A percentile compares a stretch with the other conserved stretches of the same genome.
Conservation (phyloP, 2,113 vertebrate genomes). For the Nothoprocta perdicaria region DNA sequence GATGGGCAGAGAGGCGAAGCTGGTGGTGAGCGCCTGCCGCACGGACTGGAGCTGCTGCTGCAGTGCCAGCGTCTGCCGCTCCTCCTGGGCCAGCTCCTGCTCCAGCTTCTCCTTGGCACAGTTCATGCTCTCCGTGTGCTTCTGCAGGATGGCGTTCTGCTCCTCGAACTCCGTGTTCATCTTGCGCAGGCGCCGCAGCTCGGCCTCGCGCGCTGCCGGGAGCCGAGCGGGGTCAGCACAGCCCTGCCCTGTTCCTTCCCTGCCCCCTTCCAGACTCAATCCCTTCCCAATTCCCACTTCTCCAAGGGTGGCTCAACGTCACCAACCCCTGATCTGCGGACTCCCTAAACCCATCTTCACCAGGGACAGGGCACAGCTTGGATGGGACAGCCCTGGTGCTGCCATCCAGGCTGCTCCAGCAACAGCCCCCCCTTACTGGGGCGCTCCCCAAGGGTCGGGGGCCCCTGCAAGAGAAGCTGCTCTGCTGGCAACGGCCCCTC, state of each 20-base stretch:
- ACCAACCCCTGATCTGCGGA: rapidly evolving
- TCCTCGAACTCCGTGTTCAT: slow-evolving; percentile 96
- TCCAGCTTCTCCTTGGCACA: slow-evolving; percentile 94
- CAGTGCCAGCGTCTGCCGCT: slow-evolving; percentile 89
- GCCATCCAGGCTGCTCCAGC: rapidly evolving
- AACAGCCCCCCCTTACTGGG: neutral
- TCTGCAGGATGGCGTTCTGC: slow-evolving; percentile 94
- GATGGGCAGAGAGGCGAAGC: slow-evolving; percentile 90
- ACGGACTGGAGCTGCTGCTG: slow-evolving; percentile 92
- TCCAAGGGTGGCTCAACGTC: neutral
- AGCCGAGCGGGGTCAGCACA: rapidly evolving
- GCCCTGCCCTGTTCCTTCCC: rapidly evolving
- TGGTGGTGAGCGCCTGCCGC: slow-evolving; percentile 90
- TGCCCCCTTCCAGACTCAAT: neutral
- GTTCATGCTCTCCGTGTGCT: slow-evolving; percentile 96
- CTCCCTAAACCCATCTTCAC: rapidly evolving
- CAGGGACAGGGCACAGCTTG: neutral
- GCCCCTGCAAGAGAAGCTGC: neutral
- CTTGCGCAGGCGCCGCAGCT: slow-evolving; percentile 92
- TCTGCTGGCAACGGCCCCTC: rapidly evolving
- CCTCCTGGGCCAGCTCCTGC: slow-evolving; percentile 92
- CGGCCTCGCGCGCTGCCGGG: slow-evolving; percentile 88
- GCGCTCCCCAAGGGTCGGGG: rapidly evolving
- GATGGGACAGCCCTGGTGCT: neutral
- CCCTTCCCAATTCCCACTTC: rapidly evolving